Percentiles rank a stretch among this genome's conserved stretches.
These are phyloP conservation scores for Lymantria monacha DNA, from an alignment of 2,888 invertebrate species.

Conservation along the genomic window DNA sequence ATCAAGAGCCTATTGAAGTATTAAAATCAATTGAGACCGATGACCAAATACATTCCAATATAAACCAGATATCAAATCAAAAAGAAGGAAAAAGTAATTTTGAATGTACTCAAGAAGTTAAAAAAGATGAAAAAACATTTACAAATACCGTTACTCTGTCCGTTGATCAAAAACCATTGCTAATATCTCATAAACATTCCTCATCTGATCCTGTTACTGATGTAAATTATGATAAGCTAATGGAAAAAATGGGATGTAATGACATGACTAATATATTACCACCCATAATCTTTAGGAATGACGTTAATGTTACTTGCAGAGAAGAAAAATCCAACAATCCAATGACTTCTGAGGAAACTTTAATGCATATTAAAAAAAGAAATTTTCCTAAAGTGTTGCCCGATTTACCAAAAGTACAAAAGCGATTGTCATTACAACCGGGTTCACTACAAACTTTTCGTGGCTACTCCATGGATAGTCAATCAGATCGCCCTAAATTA, in stretches of 20 bases:
- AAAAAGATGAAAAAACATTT: constrained; percentile 48
- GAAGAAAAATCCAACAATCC: constrained; percentile 74
- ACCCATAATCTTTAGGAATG: constrained; percentile 76
- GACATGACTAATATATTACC: constrained; percentile 61
- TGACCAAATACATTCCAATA: constrained; percentile 58
- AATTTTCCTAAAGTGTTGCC: constrained; percentile 94
- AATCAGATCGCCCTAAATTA: constrained; percentile 62
- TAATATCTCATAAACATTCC: constrained; percentile 85
- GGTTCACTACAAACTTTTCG: constrained; percentile 68
- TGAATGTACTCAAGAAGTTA: constrained; percentile 29
- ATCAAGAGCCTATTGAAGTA: constrained; percentile 89
- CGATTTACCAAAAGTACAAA: constrained; percentile 85
- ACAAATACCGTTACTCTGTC: constrained; percentile 67
- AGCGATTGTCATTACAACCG: constrained; percentile 86
- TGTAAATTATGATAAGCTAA: constrained; percentile 68
- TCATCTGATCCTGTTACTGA: constrained; percentile 86
- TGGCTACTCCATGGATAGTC: constrained; percentile 52
- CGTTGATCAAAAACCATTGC: constrained; percentile 59
- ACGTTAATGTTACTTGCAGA: constrained; percentile 89
- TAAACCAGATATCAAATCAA: constrained; percentile 68
- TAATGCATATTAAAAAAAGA: constrained; percentile 87
- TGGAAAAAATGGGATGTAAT: constrained; percentile 52
- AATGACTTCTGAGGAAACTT: constrained; percentile 86
- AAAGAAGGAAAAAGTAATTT: constrained; percentile 70
- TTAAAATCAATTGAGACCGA: constrained; percentile 83